Percentiles rank a stretch among this genome's conserved stretches.
Conservation (phyloP, 2,797 vertebrate genomes). For the Rallus crepitans region DNA sequence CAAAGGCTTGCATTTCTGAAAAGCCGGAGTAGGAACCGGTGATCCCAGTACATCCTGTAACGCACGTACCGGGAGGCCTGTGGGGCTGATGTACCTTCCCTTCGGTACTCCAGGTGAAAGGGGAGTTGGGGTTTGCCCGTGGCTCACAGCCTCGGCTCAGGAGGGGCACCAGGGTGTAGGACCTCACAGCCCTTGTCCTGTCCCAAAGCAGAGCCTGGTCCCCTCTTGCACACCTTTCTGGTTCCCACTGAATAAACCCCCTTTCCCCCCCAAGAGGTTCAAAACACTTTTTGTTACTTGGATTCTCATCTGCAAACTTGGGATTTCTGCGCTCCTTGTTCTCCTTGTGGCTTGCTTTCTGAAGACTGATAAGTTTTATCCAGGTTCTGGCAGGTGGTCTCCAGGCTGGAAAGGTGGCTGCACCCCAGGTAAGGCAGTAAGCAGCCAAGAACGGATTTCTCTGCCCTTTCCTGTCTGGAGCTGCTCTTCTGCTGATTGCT, state of each 20-base stretch:
- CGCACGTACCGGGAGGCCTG: accelerated
- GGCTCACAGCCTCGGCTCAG: accelerated
- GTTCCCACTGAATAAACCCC: not conserved
- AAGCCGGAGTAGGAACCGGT: accelerated
- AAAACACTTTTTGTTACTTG: accelerated
- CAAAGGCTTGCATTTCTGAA: accelerated
- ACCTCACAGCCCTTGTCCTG: accelerated
- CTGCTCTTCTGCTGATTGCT: not conserved
- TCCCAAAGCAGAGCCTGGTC: accelerated
- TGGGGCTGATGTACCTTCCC: accelerated
- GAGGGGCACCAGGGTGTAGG: not conserved
- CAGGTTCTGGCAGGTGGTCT: not conserved
- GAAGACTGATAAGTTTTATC: not conserved
- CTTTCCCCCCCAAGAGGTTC: too few relatives aligned
- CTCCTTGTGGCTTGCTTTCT: not conserved
- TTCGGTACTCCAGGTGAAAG: accelerated
- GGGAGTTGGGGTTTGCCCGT: accelerated
- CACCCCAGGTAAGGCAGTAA: not conserved
- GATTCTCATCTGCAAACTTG: not conserved
- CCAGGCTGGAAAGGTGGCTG: accelerated
- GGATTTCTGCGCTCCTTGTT: accelerated
- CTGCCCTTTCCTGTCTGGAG: accelerated
- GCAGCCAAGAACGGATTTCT: not conserved
- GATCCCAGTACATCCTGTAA: accelerated
- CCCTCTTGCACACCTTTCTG: accelerated